These are phyloP conservation scores for Psilopogon haemacephalus DNA, from an alignment of 2,113 vertebrate genomes.

Conservation along the genomic window DNA sequence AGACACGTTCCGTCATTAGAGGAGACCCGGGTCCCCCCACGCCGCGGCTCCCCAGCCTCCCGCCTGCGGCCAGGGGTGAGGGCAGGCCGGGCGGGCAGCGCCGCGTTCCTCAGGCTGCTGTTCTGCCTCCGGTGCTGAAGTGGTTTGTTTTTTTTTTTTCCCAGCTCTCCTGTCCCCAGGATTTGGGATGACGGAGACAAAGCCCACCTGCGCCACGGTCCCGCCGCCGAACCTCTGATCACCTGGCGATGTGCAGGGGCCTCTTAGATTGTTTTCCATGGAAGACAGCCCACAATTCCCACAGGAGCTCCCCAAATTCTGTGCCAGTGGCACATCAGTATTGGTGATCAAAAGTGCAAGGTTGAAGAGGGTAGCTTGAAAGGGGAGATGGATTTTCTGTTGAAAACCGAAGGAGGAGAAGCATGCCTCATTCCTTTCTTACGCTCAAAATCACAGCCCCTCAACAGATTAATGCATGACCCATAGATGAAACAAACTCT, in stretches of 20 bases:
- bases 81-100: not conserved
- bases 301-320: not conserved
- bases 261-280: not conserved
- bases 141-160: not conserved
- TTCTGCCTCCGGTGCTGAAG: conserved; percentile 69
- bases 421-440: rapidly evolving
- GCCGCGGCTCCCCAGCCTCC: not conserved
- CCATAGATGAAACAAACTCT: not conserved
- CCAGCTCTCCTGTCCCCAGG: not conserved
- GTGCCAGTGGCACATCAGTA: rapidly evolving
- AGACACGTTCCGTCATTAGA: not conserved
- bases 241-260: rapidly evolving
- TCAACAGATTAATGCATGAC: rapidly evolving
- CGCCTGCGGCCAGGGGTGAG: not conserved
- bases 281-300: rapidly evolving
- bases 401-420: not conserved
- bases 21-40: not conserved
- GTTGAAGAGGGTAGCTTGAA: not conserved
- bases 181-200: not conserved
- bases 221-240: not conserved
- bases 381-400: not conserved
- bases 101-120: conserved; percentile 53
- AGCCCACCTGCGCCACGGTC: not conserved
- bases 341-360: not conserved
- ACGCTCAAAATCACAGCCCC: not conserved